A percentile compares a stretch with the other conserved stretches of the same genome.
phyloP scores from a whole-genome alignment of 2,888 invertebrate species.

The Pheosia tremula region DNA sequence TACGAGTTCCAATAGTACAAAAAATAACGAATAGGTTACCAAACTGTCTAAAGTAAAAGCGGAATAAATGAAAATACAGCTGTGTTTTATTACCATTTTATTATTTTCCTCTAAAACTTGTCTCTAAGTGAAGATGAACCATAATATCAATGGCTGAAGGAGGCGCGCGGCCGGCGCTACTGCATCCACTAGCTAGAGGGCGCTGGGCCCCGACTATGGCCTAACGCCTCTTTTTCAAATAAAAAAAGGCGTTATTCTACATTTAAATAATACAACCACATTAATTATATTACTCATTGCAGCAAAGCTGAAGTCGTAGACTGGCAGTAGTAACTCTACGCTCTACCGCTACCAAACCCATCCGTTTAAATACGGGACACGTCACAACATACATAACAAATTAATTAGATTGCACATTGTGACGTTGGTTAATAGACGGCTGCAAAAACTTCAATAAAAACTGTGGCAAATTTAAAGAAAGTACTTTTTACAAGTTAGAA shows the following conservation, averaged over 20 bases:
- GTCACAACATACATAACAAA: conserved; percentile 49
- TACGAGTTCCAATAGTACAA: conserved; percentile 59
- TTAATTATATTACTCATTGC: conserved; percentile 59
- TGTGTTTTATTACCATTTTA: conserved; percentile 76
- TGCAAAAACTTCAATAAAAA: not conserved
- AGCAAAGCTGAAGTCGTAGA: conserved; percentile 53
- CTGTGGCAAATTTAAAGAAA: not conserved
- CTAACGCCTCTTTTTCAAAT: conserved; percentile 46
- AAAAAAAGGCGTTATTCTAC: conserved; percentile 61
- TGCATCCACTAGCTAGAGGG: conserved; percentile 65
- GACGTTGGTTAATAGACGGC: conserved; percentile 14
- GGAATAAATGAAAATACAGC: conserved; percentile 81
- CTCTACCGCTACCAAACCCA: conserved; percentile 57
- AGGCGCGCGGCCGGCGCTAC: conserved; percentile 78
- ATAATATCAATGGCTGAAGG: conserved; percentile 71
- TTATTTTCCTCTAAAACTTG: conserved; percentile 73
- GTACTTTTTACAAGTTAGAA: no score
- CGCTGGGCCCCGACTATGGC: conserved; percentile 58
- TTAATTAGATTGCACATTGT: conserved; percentile 43
- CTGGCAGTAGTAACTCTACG: conserved; percentile 42
- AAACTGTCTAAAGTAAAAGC: conserved; percentile 49
- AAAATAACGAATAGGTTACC: conserved; percentile 55
- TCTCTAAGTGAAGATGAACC: conserved; percentile 81
- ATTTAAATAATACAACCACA: conserved; percentile 66
- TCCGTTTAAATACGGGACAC: conserved; percentile 54